Evolutionary conservation across 1,140 invertebrate species (phyloP).

Genomic region (Odontomachus brunneus): DNA sequence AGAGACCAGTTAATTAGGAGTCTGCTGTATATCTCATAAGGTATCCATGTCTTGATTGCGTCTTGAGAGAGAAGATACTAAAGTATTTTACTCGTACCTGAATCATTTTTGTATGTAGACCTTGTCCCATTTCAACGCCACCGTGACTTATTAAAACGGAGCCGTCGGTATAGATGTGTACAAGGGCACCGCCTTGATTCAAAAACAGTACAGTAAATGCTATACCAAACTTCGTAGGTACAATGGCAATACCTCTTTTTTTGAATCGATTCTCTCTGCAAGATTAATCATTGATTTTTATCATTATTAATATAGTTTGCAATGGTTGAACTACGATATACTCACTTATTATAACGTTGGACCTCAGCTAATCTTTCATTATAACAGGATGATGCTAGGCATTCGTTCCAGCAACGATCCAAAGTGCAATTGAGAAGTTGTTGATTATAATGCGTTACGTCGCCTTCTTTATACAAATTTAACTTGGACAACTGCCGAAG

Average conservation of each 20-base stretch:
- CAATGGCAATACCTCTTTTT: conserved; percentile 94
- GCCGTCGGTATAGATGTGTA: conserved; percentile 96
- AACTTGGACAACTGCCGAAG: conserved; percentile 87
- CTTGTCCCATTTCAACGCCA: conserved; percentile 98
- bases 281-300: conserved; percentile 62
- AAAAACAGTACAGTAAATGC: conserved; percentile 92
- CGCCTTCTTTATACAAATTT: conserved; percentile 94
- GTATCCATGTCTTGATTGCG: too few relatives aligned
- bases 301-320: conserved; percentile 24
- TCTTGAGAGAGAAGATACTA: background rate
- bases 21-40: too few relatives aligned
- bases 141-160: conserved; percentile 96
- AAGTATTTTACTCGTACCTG: conserved; percentile 86
- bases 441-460: conserved; percentile 93
- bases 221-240: conserved; percentile 97
- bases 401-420: conserved; percentile 93
- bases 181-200: conserved; percentile 95
- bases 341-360: conserved; percentile 90
- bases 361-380: conserved; percentile 87
- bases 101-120: conserved; percentile 97
- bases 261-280: conserved; percentile 92
- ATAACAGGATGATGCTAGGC: conserved; percentile 90
- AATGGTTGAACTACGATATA: background rate
- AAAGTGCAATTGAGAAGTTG: conserved; percentile 91
- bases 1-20: too few relatives aligned